Percentiles rank a stretch among this genome's conserved stretches.
Evolutionary conservation across 2,797 vertebrate species (phyloP).

Genomic region (Syndactyla subalaris): DNA sequence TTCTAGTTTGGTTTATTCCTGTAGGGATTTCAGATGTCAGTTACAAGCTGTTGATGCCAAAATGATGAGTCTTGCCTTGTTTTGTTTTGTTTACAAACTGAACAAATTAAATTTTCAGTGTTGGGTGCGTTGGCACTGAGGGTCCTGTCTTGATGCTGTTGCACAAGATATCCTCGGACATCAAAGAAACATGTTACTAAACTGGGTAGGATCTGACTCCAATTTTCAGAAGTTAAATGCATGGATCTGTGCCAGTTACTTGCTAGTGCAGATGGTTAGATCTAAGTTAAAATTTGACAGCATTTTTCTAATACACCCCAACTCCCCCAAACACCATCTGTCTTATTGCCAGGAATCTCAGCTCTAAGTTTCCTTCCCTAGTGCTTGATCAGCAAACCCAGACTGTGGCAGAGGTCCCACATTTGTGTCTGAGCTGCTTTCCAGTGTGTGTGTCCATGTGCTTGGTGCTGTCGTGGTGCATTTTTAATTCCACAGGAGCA

Average conservation of each 20-base stretch:
- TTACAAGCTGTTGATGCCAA: neutral
- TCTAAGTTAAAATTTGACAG: slow-evolving; percentile 49
- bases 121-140: slow-evolving; percentile 20
- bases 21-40: neutral
- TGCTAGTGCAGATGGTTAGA: slow-evolving; percentile 48
- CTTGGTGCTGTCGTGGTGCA: neutral
- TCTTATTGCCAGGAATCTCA: neutral
- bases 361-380: neutral
- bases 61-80: neutral
- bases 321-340: slow-evolving; percentile 59
- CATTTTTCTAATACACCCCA: slow-evolving; percentile 51
- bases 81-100: slow-evolving; percentile 12
- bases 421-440: neutral
- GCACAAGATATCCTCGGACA: slow-evolving; percentile 5
- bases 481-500: slow-evolving; percentile 2
- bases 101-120: slow-evolving; percentile 22
- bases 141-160: slow-evolving; percentile 32
- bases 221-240: slow-evolving; percentile 23
- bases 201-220: slow-evolving; percentile 42
- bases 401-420: neutral
- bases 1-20: neutral
- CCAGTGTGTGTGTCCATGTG: slow-evolving; percentile 5
- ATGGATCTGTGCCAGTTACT: slow-evolving; percentile 39
- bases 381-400: slow-evolving; percentile 12
- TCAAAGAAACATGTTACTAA: slow-evolving; percentile 35